Evolutionary conservation across 2,888 invertebrate genomes (phyloP), one percentile per base, ranked within the genome.

Genomic region (Pycnomerus fuliginosus): DNA sequence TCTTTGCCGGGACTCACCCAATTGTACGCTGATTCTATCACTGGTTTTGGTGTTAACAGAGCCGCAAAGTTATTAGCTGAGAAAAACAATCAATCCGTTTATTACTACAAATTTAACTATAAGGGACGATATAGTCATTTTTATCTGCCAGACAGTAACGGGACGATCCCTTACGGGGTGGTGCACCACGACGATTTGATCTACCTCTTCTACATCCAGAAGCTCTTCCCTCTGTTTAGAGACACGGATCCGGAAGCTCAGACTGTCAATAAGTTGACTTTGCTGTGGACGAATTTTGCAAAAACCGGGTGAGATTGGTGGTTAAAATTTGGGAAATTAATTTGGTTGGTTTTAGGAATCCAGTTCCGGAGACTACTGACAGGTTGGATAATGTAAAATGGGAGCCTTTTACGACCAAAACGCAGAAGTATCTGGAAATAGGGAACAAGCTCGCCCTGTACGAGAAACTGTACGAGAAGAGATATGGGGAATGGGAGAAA

Each of bases 61-160:
- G 74, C 80, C 43, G 80, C 78, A 0, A 78, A 80, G 54, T 60
- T 85, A 44, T 71, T 84, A 14, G 75, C 81, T 0, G 72, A 76
- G 2, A 71, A 77, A 17, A 82, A 77, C 1, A 70, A 72, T 2
- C 57, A 73, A 28, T 73, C 76, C 7, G 79, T 84, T 2, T 85
- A 76, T 65, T 82, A 82, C 61, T 83, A 81, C 61, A 69, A 77
- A 31, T 83, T 84, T 56, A 72, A 76, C 3, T 83, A 80, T 16
- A 70, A 79, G 58, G 84, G 84, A 2, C 71, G 77, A 40, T 76
- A 74, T 52, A 83, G 83, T 58, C 76, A 77, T 55, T 75, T 75
- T 17, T 74, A 76, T 45, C 77, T 79, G 55, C 76, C 78, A 0
- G 72, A 69, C 29, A 78, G 78, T 12, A 70, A 71, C 20, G 73